phyloP scores from a whole-genome alignment of 2,113 vertebrate genomes.

The Xiphophorus couchianus region DNA sequence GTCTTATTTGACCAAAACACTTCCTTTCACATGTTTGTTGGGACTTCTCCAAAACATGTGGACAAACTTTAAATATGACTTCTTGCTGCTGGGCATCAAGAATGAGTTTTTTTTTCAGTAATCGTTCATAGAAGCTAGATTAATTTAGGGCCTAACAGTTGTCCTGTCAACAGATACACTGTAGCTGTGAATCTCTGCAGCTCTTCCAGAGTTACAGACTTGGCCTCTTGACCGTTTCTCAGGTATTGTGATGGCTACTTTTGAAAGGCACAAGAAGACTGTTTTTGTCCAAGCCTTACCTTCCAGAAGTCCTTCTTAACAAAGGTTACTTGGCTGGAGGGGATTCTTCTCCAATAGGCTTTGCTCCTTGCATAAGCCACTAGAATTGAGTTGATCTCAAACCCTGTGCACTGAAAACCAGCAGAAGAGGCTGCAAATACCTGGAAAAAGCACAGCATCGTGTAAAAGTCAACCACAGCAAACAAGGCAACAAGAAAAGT shows the following conservation, averaged over 20 bases:
- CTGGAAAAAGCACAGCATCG: conserved; percentile 41
- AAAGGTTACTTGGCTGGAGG: conserved; percentile 67
- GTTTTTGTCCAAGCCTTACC: conserved; percentile 43
- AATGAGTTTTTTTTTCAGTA: too few species aligned
- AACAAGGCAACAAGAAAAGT: background rate
- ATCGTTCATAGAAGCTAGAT: too few species aligned
- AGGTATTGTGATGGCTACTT: too few species aligned
- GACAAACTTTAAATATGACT: too few species aligned
- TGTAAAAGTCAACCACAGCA: background rate
- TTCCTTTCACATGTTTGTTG: background rate
- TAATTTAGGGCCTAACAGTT: too few species aligned
- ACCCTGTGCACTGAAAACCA: conserved; percentile 80
- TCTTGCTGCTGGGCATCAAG: too few species aligned
- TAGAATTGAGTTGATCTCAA: conserved; percentile 82
- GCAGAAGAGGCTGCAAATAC: conserved; percentile 76
- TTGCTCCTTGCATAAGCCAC: conserved; percentile 68
- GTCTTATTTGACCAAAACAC: background rate
- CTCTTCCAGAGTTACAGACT: too few species aligned
- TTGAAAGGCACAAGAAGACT: background rate
- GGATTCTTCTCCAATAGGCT: conserved; percentile 68
- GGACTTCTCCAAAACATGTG: too few species aligned
- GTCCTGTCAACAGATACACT: too few species aligned
- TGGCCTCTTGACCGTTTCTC: too few species aligned
- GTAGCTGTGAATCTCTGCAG: too few species aligned
- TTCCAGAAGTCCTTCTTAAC: conserved; percentile 81